A percentile compares a stretch with the other conserved stretches of the same genome.
Conservation (phyloP, 1,140 invertebrate genomes). For the Holcopasites calliopsidis region DNA sequence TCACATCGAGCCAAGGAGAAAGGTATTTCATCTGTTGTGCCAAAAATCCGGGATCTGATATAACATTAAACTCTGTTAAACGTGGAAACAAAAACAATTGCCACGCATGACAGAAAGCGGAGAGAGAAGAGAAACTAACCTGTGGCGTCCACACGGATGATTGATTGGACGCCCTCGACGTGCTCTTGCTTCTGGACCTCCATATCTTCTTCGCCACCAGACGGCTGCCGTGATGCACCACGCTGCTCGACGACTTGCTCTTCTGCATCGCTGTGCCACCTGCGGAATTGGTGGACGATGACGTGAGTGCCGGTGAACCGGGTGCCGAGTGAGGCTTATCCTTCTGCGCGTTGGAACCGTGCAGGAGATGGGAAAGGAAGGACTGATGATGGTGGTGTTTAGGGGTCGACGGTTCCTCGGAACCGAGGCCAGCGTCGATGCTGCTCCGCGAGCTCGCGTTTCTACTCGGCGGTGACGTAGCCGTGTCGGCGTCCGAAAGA, state of each 20-base stretch:
- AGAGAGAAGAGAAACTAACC: slow-evolving; percentile 80
- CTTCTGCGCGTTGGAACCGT: slow-evolving; percentile 81
- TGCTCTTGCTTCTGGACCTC: slow-evolving; percentile 89
- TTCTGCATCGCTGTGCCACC: slow-evolving; percentile 89
- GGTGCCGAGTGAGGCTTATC: slow-evolving; percentile 78
- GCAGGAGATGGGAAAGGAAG: slow-evolving; percentile 84
- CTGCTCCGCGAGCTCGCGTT: slow-evolving; percentile 81
- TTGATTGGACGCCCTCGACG: slow-evolving; percentile 82
- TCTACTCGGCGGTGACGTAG: slow-evolving; percentile 74
- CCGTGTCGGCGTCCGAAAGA: slow-evolving; percentile 79
- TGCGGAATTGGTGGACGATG: slow-evolving; percentile 74
- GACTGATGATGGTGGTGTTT: slow-evolving; percentile 82
- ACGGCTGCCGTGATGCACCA: slow-evolving; percentile 86
- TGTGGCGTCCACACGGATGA: slow-evolving; percentile 87
- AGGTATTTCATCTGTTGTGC: too few relatives aligned
- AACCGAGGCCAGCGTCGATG: slow-evolving; percentile 79
- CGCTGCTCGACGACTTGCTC: slow-evolving; percentile 91
- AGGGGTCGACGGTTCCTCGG: slow-evolving; percentile 78
- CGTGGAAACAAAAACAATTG: too few relatives aligned
- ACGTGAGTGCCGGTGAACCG: slow-evolving; percentile 78
- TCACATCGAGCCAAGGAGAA: too few relatives aligned
- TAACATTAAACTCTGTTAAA: too few relatives aligned
- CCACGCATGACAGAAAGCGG: background rate
- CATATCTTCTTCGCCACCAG: slow-evolving; percentile 91
- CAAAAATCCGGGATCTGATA: too few relatives aligned